These are phyloP conservation scores for Amphiprion ocellaris DNA, from an alignment of 2,113 vertebrate genomes.

Conservation along the genomic window DNA sequence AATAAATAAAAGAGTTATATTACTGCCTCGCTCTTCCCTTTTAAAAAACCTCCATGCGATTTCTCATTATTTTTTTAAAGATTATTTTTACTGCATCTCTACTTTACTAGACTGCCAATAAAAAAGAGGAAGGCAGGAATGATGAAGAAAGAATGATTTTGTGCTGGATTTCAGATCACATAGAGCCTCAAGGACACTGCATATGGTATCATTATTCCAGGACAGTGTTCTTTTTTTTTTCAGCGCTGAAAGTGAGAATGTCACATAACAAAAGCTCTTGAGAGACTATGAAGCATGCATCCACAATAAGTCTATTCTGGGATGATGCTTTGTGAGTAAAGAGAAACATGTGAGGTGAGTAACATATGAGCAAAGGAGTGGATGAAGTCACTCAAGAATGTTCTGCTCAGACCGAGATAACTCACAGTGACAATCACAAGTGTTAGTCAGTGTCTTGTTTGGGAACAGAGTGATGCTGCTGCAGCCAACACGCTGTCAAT, in stretches of 20 bases:
- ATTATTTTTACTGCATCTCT: slow-evolving; percentile 58
- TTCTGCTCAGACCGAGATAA: slow-evolving; percentile 22
- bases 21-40: slow-evolving; percentile 20
- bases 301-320: slow-evolving; percentile 35
- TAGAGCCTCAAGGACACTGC: slow-evolving; percentile 49
- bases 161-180: slow-evolving; percentile 35
- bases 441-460: slow-evolving; percentile 27
- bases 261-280: slow-evolving; percentile 40
- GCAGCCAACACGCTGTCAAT: slow-evolving; percentile 6
- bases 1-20: slow-evolving; percentile 11
- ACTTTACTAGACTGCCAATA: slow-evolving; percentile 50
- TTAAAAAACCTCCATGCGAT: slow-evolving; percentile 41
- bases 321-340: slow-evolving; percentile 17
- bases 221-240: slow-evolving; percentile 9
- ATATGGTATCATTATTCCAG: slow-evolving; percentile 45
- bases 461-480: slow-evolving; percentile 15
- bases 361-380: slow-evolving; percentile 37
- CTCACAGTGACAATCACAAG: neutral
- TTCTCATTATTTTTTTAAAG: slow-evolving; percentile 60
- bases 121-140: slow-evolving; percentile 23
- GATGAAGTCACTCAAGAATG: slow-evolving; percentile 32
- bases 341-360: slow-evolving; percentile 46
- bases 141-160: neutral
- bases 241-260: slow-evolving; percentile 38
- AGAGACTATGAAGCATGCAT: slow-evolving; percentile 17